Base-by-base conservation (phyloP, 2,113 vertebrate species). In the Hoplias malabaricus region DNA sequence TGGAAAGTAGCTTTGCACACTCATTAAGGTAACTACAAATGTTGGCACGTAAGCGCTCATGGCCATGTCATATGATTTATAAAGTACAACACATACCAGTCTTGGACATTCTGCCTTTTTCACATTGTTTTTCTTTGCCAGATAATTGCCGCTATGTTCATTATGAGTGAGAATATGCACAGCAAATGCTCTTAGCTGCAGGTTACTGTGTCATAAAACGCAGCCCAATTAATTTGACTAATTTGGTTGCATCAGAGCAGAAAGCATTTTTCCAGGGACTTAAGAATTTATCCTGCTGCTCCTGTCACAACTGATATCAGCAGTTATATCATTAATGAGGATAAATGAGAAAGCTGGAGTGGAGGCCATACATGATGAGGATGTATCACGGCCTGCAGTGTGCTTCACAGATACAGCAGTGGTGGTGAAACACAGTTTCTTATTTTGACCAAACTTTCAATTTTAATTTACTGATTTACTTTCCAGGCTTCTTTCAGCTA, bases 241-340 rank as follows among this genome's bases (percentile, higher is more conserved):
- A 33, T 33, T 33, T 61, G 31, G 31, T 19, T 61, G 57, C 13
- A 33, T 19, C 31, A 33, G 14, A 31, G 29, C 57, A 33, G 14
- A 10, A 23, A 1, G n/a, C n/a, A 23, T 53, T 53, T 53, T 53
- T 53, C 48, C 10, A 8, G 6, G 48, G 48, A 53, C 21, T 23
- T 21, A 53, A 53, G 48, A 23, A 36, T 63, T 63, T 63, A 5
- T 36, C 59, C 59, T 63, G 59, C 59, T 63, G 31, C 59, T 63
- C 33, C 31, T 63, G 59, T 36, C 59, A 63, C 6, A 4, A 36
- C 31, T 21, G 31, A 34, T 19, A 62, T 34, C 33, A 62, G 16
- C 33, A 63, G 31, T 63, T 33, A n/a, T 36, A 36, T 23, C 48
- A 53, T 53, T 21, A 53, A 53, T 53, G 48, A 23, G 48, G 31